phyloP scores from a whole-genome alignment of 1,140 invertebrate species.

The Drosophila tropicalis region DNA sequence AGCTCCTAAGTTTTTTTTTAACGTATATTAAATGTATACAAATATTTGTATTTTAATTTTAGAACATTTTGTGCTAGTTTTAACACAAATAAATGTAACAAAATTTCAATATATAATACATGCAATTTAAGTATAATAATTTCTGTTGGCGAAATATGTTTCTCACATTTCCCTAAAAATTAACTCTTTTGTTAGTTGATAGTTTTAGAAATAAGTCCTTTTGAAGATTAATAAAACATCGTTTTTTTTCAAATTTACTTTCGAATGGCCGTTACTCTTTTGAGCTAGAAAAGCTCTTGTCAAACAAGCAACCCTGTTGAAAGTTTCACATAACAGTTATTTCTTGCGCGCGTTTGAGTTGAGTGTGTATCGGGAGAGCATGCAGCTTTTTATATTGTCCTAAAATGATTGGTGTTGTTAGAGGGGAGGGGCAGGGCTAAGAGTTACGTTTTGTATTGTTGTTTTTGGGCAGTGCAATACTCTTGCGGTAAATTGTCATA shows the following conservation, averaged over 20 bases:
- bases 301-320: not conserved
- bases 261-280: not conserved
- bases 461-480: conserved; percentile 19
- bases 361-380: not conserved
- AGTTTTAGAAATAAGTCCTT: too few species aligned
- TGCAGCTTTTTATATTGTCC: conserved; percentile 3
- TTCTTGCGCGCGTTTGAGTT: not conserved
- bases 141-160: too few species aligned
- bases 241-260: not conserved
- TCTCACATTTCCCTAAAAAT: too few species aligned
- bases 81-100: conserved; percentile 20
- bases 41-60: conserved; percentile 22
- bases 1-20: conserved; percentile 32
- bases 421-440: not conserved
- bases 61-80: conserved; percentile 30
- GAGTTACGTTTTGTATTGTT: not conserved
- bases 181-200: too few species aligned
- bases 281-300: not conserved
- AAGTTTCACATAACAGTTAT: not conserved
- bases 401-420: not conserved
- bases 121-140: too few species aligned
- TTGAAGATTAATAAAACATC: too few species aligned
- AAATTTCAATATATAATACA: not conserved
- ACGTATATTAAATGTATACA: not conserved
- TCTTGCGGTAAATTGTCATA: conserved; percentile 41